Evolutionary conservation across 2,888 invertebrate genomes (phyloP).

Genomic region (Terebella lapidaria): DNA sequence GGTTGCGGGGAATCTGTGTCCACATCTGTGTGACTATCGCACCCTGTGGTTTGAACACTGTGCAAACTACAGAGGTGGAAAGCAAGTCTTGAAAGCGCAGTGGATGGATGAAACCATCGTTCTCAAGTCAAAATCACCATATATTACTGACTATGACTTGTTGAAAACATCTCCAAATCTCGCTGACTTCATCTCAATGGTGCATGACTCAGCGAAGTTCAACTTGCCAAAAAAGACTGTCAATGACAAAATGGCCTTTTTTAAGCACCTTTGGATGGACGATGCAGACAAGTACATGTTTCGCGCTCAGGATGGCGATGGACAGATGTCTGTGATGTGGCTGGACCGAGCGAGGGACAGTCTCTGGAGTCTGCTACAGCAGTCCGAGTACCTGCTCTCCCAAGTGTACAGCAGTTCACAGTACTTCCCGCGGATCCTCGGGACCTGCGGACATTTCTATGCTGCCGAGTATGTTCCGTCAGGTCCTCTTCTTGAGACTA

Average conservation of each 20-base stretch:
- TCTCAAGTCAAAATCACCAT: conserved; percentile 15
- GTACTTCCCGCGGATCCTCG: conserved; percentile 64
- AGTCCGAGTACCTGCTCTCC: conserved; percentile 65
- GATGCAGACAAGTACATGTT: neutral
- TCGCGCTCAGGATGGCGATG: neutral
- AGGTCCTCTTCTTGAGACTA: conserved; percentile 25
- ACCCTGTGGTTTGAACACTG: conserved; percentile 60
- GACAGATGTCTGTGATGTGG: neutral
- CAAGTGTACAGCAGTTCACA: conserved; percentile 61
- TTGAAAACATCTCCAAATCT: neutral
- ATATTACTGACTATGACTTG: neutral
- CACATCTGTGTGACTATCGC: conserved; percentile 60
- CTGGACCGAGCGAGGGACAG: conserved; percentile 40
- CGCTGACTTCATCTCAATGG: neutral
- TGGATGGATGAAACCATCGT: conserved; percentile 9
- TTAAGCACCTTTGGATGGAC: neutral
- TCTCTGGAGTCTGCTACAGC: conserved; percentile 63
- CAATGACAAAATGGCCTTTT: neutral
- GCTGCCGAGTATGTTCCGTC: conserved; percentile 61
- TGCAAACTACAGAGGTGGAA: conserved; percentile 62
- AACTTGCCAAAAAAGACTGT: neutral
- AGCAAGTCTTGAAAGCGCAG: conserved; percentile 47
- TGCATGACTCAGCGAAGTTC: neutral
- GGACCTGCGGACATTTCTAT: conserved; percentile 66
- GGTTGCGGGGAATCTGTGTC: conserved; percentile 64